These are phyloP conservation scores for Cettia cetti DNA, from an alignment of 2,113 vertebrate species.

Conservation along the genomic window DNA sequence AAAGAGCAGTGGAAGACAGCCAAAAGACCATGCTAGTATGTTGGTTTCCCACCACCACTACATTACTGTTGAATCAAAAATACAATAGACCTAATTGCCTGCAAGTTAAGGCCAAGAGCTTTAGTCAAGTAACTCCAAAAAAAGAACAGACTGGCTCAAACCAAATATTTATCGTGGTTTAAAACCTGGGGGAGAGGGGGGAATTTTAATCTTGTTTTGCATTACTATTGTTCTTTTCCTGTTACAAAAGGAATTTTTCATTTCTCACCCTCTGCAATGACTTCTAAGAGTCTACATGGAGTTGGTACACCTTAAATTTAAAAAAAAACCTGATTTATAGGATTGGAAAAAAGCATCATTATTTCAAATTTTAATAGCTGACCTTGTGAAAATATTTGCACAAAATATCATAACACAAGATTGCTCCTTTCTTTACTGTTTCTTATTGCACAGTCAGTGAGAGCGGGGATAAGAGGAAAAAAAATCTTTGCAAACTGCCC, in stretches of 20 bases:
- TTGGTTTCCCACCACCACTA: not conserved
- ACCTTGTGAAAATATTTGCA: not conserved
- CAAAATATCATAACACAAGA: not conserved
- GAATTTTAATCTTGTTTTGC: not conserved
- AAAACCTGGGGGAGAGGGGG: not conserved
- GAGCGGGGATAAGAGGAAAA: not conserved
- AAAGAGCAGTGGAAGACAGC: not conserved
- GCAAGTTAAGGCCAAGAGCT: not conserved
- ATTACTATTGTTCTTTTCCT: not conserved
- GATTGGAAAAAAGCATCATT: not conserved
- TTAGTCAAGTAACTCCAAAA: not conserved
- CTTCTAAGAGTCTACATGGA: not conserved
- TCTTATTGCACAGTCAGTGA: not conserved
- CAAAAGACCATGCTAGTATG: not conserved
- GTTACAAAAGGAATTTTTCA: not conserved
- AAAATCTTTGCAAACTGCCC: not conserved
- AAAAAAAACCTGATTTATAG: not conserved
- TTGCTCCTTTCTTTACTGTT: not conserved
- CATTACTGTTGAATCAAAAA: not conserved
- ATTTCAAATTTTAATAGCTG: not conserved
- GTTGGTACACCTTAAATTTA: not conserved
- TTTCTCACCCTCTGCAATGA: not conserved
- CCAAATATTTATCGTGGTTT: not conserved
- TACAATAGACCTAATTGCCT: not conserved
- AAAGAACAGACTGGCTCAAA: not conserved